Percentiles rank a stretch among this genome's conserved stretches.
Conservation (phyloP, 2,113 vertebrate species). For the Callospermophilus lateralis region DNA sequence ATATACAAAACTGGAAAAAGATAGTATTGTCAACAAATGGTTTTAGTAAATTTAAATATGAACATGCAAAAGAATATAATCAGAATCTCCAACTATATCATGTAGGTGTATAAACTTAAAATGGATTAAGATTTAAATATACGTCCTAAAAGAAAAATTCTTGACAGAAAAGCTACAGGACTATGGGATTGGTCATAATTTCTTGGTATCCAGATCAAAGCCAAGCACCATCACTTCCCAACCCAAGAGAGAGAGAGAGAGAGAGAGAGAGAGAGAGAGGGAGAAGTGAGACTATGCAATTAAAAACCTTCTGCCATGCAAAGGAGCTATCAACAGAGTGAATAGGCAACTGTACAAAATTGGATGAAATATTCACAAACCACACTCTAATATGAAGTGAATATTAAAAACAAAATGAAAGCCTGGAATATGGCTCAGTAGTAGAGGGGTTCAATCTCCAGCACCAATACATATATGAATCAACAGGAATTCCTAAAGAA, state of each 20-base stretch:
- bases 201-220: not conserved
- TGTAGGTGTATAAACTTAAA: too few species aligned
- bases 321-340: too few species aligned
- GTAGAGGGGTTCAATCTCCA: too few species aligned
- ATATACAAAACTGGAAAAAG: not conserved
- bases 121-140: not conserved
- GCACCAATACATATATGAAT: too few species aligned
- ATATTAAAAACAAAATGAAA: not conserved
- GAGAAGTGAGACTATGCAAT: too few species aligned
- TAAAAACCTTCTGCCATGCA: not conserved
- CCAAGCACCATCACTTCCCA: not conserved
- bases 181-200: not conserved
- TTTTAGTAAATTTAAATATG: not conserved
- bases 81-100: not conserved
- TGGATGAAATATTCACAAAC: not conserved
- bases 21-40: too few species aligned
- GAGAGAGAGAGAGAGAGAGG: too few species aligned
- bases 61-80: not conserved
- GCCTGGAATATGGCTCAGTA: too few species aligned
- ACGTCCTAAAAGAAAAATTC: not conserved
- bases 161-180: not conserved
- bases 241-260: too few species aligned
- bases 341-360: not conserved
- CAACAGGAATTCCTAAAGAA: too few species aligned
- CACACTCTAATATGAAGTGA: not conserved